Conservation (phyloP, 1,140 invertebrate species). For the Tetraneura akinire region DNA sequence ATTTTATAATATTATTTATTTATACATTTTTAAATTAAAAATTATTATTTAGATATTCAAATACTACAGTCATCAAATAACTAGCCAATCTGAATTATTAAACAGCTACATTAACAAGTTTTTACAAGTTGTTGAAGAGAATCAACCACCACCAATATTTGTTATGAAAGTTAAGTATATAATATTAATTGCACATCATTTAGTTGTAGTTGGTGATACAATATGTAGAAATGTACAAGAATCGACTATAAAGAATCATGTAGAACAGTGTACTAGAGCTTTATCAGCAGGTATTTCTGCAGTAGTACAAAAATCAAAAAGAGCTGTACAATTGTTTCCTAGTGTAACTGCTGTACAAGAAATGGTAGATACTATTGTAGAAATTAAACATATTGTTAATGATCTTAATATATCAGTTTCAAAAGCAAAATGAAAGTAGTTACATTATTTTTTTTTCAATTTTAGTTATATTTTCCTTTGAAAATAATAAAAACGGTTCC, state of each 20-base stretch:
- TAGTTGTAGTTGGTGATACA: conserved; percentile 91
- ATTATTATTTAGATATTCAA: conserved; percentile 69
- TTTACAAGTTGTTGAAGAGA: conserved; percentile 84
- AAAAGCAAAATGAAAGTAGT: not conserved
- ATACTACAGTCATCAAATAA: conserved; percentile 83
- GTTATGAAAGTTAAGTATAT: conserved; percentile 92
- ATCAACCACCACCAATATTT: conserved; percentile 85
- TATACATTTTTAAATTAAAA: not conserved
- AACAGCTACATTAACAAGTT: conserved; percentile 90
- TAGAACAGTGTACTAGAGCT: conserved; percentile 77
- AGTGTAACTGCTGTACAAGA: conserved; percentile 86
- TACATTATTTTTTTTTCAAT: too few species aligned
- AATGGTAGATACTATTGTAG: conserved; percentile 88
- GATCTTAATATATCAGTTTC: conserved; percentile 52
- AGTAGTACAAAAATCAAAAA: conserved; percentile 85
- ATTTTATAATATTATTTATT: not conserved
- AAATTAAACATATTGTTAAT: conserved; percentile 69
- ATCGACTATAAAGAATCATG: conserved; percentile 70
- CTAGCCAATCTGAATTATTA: conserved; percentile 79
- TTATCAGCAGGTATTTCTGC: conserved; percentile 81
- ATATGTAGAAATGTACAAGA: conserved; percentile 78
- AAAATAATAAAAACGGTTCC: too few species aligned
- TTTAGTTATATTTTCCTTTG: too few species aligned
- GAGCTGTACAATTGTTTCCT: conserved; percentile 86
- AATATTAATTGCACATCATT: conserved; percentile 85